Base-by-base conservation (phyloP, 2,888 invertebrate genomes). In the Epistrophe grossulariae region DNA sequence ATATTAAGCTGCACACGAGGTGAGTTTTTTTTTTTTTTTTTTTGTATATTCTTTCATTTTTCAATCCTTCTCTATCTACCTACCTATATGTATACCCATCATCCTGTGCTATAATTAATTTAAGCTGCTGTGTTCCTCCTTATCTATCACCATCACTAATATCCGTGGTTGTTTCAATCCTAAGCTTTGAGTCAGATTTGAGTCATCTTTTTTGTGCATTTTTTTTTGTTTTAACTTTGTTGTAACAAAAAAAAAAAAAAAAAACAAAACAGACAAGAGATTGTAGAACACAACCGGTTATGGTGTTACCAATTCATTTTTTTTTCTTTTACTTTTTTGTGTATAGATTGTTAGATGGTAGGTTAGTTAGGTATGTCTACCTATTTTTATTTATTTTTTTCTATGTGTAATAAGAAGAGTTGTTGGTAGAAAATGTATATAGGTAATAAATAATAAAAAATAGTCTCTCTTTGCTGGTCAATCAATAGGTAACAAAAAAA, bases 161-260 rank as follows among this genome's bases (percentile, higher is more conserved):
- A n/a, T 31, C 28, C 31, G 35, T 35, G 10, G 38, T 35, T 6
- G 35, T 35, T 60, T 62, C 17, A 62, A 55, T 55, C 55, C 48
- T 81, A 78, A 74, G 78, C 76, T 82, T 79, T 85, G 78, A 81
- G 70, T 81, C 85, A 78, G 70, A 74, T 79, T 84, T 84, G 84
- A 84, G 84, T 84, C 80, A 84, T 84, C 83, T 84, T 68, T 68
- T 13, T 76, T 77, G 66, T 48, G 64, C n/a, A 19, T 45, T 66
- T 50, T 35, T 64, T 62, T 45, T 66, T 66, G 11, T 66, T 48
- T 66, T 50, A 50, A 68, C 13, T 50, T 43, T 15, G 24, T 52
- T 84, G 66, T 84, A 77, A 70, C 35, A 59, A 38, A 59, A 57
- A 57, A 59, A 35, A 40, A 60, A 60, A 31, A 57, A n/a, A n/a